Percentiles rank a stretch among this genome's conserved stretches.
Conservation (phyloP, 2,888 invertebrate species). For the Deilephila porcellus region DNA sequence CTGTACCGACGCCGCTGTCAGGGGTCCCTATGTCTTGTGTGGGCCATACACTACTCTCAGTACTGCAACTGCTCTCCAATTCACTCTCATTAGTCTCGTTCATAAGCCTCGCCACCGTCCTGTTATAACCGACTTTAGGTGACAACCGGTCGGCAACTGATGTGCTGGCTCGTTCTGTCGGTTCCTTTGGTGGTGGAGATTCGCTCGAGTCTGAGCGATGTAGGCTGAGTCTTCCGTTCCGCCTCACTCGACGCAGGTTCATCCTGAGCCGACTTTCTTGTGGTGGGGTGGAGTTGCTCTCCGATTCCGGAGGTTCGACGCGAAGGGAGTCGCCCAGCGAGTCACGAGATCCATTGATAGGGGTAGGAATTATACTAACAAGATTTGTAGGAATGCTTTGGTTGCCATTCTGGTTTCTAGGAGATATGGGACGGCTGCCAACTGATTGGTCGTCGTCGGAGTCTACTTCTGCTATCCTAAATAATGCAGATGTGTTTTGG, state of each 20-base stretch:
- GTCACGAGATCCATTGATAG: constrained; percentile 84
- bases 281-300: constrained; percentile 55
- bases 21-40: constrained; percentile 60
- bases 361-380: constrained; percentile 85
- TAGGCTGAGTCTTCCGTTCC: constrained; percentile 64
- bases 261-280: constrained; percentile 57
- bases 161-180: constrained; percentile 53
- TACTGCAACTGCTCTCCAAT: constrained; percentile 78
- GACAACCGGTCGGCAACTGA: constrained; percentile 57
- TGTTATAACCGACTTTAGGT: constrained; percentile 60
- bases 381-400: constrained; percentile 71
- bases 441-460: constrained; percentile 86
- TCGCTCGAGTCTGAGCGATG: constrained; percentile 75
- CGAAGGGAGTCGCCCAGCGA: constrained; percentile 69
- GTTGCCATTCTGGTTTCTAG: constrained; percentile 58
- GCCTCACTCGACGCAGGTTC: constrained; percentile 57
- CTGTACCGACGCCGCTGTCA: constrained; percentile 74
- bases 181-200: constrained; percentile 69
- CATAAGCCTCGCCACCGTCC: constrained; percentile 76
- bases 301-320: constrained; percentile 60
- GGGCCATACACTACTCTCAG: constrained; percentile 69
- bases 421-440: constrained; percentile 72
- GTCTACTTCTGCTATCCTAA: constrained; percentile 84
- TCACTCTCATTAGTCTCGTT: constrained; percentile 82
- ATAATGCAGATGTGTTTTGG: constrained; percentile 71